These are phyloP conservation scores for Morelia viridis DNA, from an alignment of 2,797 vertebrate genomes.

Conservation along the genomic window DNA sequence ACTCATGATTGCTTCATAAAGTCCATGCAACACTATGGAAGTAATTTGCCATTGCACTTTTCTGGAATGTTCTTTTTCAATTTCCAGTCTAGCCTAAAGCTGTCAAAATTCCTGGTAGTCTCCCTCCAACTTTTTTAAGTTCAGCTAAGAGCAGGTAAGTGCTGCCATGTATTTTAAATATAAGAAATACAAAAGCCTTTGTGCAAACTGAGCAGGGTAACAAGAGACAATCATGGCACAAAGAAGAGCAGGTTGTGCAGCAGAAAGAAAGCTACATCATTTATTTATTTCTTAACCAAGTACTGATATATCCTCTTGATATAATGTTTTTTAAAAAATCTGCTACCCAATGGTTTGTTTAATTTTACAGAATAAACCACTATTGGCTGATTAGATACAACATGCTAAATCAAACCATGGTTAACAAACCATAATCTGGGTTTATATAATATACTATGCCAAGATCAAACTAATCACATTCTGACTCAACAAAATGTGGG, in stretches of 20 bases:
- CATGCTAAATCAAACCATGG: background rate
- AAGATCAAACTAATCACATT: background rate
- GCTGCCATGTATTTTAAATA: background rate
- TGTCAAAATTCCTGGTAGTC: background rate
- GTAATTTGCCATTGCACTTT: background rate
- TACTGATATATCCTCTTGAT: background rate
- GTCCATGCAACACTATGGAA: background rate
- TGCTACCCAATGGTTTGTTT: background rate
- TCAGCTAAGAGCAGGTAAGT: background rate
- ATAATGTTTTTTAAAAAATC: background rate
- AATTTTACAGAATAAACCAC: background rate
- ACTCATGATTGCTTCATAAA: background rate
- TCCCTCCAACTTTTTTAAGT: background rate
- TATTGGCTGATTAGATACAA: background rate
- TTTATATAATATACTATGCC: background rate
- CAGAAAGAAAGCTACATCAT: background rate
- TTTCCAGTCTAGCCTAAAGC: background rate
- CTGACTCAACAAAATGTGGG: background rate
- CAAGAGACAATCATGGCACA: background rate
- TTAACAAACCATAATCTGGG: background rate
- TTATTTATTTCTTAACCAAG: background rate
- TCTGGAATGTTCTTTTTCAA: background rate
- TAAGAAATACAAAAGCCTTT: background rate
- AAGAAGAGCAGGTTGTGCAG: background rate
- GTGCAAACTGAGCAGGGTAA: background rate